Evolutionary conservation across 2,888 invertebrate species (phyloP), one percentile per base, ranked within the genome.

Genomic region (Drosophila vallismaia): DNA sequence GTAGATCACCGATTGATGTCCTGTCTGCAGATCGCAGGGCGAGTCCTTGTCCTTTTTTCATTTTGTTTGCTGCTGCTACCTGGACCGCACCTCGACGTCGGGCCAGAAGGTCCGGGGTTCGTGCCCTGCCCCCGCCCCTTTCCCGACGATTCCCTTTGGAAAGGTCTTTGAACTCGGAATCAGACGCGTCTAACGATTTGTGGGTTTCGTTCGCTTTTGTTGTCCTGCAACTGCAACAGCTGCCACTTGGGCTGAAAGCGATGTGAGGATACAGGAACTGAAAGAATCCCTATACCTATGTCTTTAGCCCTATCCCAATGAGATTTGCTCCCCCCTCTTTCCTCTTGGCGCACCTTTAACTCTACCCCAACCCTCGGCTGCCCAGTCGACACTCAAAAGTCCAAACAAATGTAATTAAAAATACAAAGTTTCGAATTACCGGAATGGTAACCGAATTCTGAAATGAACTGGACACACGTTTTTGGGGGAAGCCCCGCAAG

Each of bases 391-490:
- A 9, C 26, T 14, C 58, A 40, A 53, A 53, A 59, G 60, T 62
- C 82, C 67, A 74, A 67, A 75, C 83, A 84, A 85, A 77, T 79
- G 82, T 85, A 82, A 82, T 82, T 85, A 82, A 85, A 80, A 74
- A 77, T 66, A 74, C 75, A 77, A 82, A 79, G 86, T 85, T 77
- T 82, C 83, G 52, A 72, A 83, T 83, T 83, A 77, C 82, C 53
- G 64, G 54, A 58, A 74, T 71, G 71, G 57, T 60, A 75, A 57
- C 55, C 58, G 71, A 74, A 67, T 50, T 57, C 50, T 50, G 40
- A 57, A 50, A 50, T 51, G 51, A 62, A 40, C 64, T 60, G 63
- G 52, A 64, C 64, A 62, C 58, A 58, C 58, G 62, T 42, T 10
- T 12, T 54, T 3, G 45, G 52, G 48, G 33, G 50, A 60, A 75